These are phyloP conservation scores for Philopotamus ludificatus DNA, from an alignment of 1,140 invertebrate species.

Conservation along the genomic window DNA sequence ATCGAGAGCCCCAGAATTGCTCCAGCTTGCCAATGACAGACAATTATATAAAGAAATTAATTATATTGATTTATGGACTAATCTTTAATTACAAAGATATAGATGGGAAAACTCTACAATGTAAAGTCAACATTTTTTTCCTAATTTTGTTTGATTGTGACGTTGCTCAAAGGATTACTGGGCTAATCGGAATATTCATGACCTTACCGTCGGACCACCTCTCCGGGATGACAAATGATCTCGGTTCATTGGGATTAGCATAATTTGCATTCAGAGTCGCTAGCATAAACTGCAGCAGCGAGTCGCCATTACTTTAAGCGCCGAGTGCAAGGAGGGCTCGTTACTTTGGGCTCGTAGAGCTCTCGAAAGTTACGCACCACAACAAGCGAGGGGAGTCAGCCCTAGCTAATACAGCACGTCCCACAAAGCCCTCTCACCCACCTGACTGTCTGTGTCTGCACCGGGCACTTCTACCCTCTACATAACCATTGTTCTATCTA, in stretches of 20 bases:
- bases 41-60: no score
- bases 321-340: neutral
- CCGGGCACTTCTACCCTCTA: neutral
- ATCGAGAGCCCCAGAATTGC: no score
- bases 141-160: no score
- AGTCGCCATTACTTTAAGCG: conserved; percentile 19
- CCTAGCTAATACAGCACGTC: conserved; percentile 12
- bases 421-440: neutral
- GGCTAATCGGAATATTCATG: no score
- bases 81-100: no score
- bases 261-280: conserved; percentile 13
- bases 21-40: no score
- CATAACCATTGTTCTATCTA: neutral
- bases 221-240: neutral
- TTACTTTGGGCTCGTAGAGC: conserved; percentile 1
- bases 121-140: no score
- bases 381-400: neutral
- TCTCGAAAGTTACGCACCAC: conserved; percentile 23
- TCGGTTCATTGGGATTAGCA: conserved; percentile 11
- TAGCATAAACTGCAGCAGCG: neutral
- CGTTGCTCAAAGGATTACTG: no score
- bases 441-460: neutral
- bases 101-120: no score
- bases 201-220: no score
- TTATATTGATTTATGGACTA: no score